Evolutionary conservation across 37 sponge, comb jelly and placozoan species (phyloP).

Genomic region (Aplysina aerophoba): DNA sequence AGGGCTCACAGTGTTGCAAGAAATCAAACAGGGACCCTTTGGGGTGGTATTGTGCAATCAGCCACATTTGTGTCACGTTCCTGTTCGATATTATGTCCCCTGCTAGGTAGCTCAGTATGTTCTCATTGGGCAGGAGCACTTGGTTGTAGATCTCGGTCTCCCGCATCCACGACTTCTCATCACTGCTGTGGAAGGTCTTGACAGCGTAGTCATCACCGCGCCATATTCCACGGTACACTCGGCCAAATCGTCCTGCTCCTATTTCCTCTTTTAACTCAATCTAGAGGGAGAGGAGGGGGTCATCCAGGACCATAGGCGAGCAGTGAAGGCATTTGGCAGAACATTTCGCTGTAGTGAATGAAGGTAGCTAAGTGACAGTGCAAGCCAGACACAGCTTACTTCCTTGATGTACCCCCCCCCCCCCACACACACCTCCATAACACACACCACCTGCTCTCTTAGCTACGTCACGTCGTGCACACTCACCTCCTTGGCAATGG

Average conservation of each 20-base stretch:
- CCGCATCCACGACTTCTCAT: conserved; percentile 84
- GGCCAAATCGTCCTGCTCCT: conserved; percentile 88
- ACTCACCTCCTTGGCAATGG: conserved; percentile 73
- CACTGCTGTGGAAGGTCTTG: conserved; percentile 82
- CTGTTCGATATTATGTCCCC: conserved; percentile 65
- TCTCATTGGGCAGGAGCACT: conserved; percentile 77
- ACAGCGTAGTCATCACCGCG: conserved; percentile 85
- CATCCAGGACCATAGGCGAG: too few relatives aligned
- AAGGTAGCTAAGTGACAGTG: too few relatives aligned
- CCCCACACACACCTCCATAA: too few relatives aligned
- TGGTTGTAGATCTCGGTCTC: conserved; percentile 85
- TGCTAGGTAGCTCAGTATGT: conserved; percentile 70
- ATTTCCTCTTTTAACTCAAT: conserved; percentile 69
- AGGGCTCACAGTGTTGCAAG: conserved; percentile 26
- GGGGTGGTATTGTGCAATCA: conserved; percentile 82
- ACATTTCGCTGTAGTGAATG: too few relatives aligned
- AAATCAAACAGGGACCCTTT: conserved; percentile 83
- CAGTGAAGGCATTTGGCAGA: too few relatives aligned
- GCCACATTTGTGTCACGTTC: conserved; percentile 80
- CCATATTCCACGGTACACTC: conserved; percentile 73
- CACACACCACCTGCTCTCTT: too few relatives aligned
- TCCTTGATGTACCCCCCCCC: too few relatives aligned
- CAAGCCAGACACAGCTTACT: too few relatives aligned
- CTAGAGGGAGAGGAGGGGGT: not conserved
- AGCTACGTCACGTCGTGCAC: too few relatives aligned